Evolutionary conservation across 2,797 vertebrate species (phyloP), one percentile per base, ranked within the genome.

Genomic region (Hyperoplus immaculatus): DNA sequence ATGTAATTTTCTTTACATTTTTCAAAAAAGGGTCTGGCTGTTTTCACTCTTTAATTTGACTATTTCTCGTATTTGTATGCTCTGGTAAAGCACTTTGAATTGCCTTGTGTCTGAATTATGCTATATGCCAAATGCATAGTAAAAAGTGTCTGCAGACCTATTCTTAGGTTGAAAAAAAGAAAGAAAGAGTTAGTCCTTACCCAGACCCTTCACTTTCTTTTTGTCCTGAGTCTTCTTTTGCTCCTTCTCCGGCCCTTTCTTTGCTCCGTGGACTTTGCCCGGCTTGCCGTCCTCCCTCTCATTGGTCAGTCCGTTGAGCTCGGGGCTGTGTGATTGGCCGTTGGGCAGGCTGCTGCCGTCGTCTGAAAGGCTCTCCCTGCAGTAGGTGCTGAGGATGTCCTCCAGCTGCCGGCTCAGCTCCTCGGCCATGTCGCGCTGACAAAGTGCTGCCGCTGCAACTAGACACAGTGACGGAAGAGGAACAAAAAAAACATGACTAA

Each of bases 301-400:
- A 2, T 36, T 62, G 18, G 82, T 78, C 78, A 95, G 64, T 3
- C 97, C 97, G 0, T 98, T 98, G 60, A 97, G 92, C 85, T 97
- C 95, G 0, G 93, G 94, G 69, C 93, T 89, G 0, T 94, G 95
- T 55, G 71, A 85, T 77, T 94, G 94, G 41, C 97, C 97, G 1
- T 97, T 98, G 3, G 94, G 88, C 72, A 96, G 92, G 1, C 91
- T 87, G 1, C 92, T 88, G 0, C 88, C 79, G 0, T 97, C 95
- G 29, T 96, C 96, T 0, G 90, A 92, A 51, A 91, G 94, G 70
- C 84, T 95, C 83, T 96, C 96, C 83, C 96, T 92, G 15, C 97
- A 99, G 92, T 99, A 99, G 0, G 97, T 98, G 93, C 89, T 99
- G 65, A 99, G 89, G 91, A 99, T 99, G 89, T 99, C 97, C 92